These are phyloP conservation scores for Marmota monax DNA, from an alignment of 2,113 vertebrate genomes.

Conservation along the genomic window DNA sequence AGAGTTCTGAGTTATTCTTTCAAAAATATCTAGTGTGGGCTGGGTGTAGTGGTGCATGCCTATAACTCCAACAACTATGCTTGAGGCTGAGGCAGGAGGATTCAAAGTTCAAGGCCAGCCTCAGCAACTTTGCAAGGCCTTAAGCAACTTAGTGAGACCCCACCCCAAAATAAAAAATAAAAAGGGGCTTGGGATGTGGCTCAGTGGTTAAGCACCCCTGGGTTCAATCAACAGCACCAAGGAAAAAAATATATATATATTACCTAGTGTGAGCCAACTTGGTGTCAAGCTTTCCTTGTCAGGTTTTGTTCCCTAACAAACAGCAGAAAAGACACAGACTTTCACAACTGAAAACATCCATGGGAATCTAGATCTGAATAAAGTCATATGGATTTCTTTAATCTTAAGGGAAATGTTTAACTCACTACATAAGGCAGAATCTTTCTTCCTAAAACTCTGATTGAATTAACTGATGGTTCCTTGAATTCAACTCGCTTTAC, in stretches of 20 bases:
- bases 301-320: neutral
- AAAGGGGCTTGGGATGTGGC: no score
- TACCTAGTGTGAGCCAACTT: neutral
- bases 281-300: neutral
- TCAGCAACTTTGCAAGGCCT: no score
- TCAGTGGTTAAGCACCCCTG: no score
- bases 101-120: no score
- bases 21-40: neutral
- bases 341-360: neutral
- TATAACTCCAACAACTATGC: no score
- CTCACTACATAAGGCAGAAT: constrained; percentile 6
- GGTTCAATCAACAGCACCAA: no score
- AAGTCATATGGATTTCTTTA: neutral
- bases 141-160: no score
- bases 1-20: neutral
- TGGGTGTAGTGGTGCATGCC: no score
- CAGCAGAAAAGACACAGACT: neutral
- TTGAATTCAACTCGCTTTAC: neutral
- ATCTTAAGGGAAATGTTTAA: neutral
- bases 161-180: no score
- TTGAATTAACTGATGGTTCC: neutral
- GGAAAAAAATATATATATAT: neutral
- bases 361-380: neutral
- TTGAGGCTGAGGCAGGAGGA: no score
- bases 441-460: neutral